Conservation (phyloP, 1,140 invertebrate species). For the Cheumatopsyche charites region DNA sequence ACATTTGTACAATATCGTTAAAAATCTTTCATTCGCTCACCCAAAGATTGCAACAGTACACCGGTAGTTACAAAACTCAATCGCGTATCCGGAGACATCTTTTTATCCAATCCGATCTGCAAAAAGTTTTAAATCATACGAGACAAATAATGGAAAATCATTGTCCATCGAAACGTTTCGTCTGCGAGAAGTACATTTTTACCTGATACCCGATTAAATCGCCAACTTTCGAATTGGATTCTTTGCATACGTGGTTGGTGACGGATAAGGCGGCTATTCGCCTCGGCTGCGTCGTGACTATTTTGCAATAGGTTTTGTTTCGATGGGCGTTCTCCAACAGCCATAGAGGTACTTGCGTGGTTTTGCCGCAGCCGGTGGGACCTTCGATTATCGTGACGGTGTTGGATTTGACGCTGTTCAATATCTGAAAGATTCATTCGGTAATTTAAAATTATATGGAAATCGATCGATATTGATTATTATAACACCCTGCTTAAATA, state of each 20-base stretch:
- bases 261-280: slow-evolving; percentile 85
- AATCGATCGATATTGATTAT: not conserved
- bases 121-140: slow-evolving; percentile 30
- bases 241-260: slow-evolving; percentile 76
- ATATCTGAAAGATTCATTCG: slow-evolving; percentile 63
- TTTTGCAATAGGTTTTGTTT: slow-evolving; percentile 71
- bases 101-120: slow-evolving; percentile 63
- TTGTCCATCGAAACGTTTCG: not conserved
- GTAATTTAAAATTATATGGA: slow-evolving; percentile 3
- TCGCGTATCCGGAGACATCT: slow-evolving; percentile 71
- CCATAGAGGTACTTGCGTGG: slow-evolving; percentile 88
- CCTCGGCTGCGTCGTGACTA: slow-evolving; percentile 87
- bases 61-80: slow-evolving; percentile 89
- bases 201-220: slow-evolving; percentile 85
- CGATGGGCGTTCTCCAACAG: slow-evolving; percentile 76
- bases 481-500: not conserved
- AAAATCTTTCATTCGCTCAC: slow-evolving; percentile 61
- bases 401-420: slow-evolving; percentile 69
- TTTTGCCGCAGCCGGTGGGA: slow-evolving; percentile 78
- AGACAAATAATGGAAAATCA: not conserved
- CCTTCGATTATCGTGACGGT: slow-evolving; percentile 85
- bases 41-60: slow-evolving; percentile 74
- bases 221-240: slow-evolving; percentile 78
- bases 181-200: not conserved
- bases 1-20: too few species aligned